Base-by-base conservation (phyloP, 2,888 invertebrate genomes). In the Ichneumon xanthorius region DNA sequence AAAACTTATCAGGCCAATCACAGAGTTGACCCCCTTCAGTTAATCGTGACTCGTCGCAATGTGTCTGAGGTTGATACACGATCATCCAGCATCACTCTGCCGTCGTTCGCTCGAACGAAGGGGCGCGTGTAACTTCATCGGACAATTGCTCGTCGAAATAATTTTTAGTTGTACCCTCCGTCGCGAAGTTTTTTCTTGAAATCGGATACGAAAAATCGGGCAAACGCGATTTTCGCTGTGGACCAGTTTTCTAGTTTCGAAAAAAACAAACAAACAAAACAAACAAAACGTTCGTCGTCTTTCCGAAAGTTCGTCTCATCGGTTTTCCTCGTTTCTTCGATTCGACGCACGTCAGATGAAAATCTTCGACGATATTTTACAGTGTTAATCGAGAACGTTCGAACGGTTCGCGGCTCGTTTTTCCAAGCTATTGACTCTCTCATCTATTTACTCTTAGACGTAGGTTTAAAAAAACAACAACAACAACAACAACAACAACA, bases 391-490 rank as follows among this genome's bases (percentile, higher is more conserved):
- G 53, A 68, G 75, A 79, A 79, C 26, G 68, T 53, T 65, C 65
- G 65, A 73, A 65, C 58, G 58, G 4, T 73, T 16, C 85, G 37
- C 55, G 67, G 81, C 88, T 86, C 82, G 87, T 89, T 86, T 83
- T 84, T 88, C 87, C 88, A 85, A 88, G 87, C 22, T 88, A 90
- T 89, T 87, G 89, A 88, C 75, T 16, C 45, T 48, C 45, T 89
- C 79, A 86, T 85, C 71, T 45, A 88, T 90, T 91, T 91, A 90
- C 89, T 89, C 90, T 89, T 91, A 92, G 92, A 88, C 75, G 88
- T 92, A 92, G 92, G 91, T 90, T 92, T 22, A 22, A 16, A 48
- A 48, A 45, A 14, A 48, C 16, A 89, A 88, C 84, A 86, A 88
- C 80, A 87, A 88, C 89, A 89, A 88, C n/a, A n/a, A n/a, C n/a